A percentile compares a stretch with the other conserved stretches of the same genome.
phyloP scores from a whole-genome alignment of 2,113 vertebrate genomes.

The Trogon melanurus region DNA sequence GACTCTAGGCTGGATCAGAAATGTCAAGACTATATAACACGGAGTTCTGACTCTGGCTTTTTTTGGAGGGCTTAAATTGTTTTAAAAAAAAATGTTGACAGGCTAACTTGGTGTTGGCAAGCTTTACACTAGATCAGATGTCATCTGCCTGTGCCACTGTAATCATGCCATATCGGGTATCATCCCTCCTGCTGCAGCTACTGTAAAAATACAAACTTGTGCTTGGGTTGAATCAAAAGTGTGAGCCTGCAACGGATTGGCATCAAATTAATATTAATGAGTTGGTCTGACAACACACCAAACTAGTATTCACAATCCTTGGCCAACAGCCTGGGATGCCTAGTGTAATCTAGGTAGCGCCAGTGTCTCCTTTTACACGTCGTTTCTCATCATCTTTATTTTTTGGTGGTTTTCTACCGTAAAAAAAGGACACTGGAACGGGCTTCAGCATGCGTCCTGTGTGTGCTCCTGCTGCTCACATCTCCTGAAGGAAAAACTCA shows the following conservation, averaged over 20 bases:
- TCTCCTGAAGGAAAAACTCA: neutral
- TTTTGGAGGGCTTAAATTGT: neutral
- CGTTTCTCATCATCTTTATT: neutral
- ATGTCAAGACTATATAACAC: neutral
- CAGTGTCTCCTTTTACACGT: neutral
- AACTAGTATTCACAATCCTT: neutral
- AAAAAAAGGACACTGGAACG: neutral
- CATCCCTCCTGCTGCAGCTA: neutral
- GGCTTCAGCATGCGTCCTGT: neutral
- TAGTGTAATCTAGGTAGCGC: accelerated
- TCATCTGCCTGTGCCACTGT: neutral
- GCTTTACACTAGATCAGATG: neutral
- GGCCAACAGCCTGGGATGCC: neutral
- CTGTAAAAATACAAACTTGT: neutral
- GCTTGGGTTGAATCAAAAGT: neutral
- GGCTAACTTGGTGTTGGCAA: neutral
- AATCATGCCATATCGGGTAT: neutral
- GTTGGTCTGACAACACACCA: neutral
- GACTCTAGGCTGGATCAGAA: neutral
- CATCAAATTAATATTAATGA: neutral
- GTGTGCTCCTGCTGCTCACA: neutral
- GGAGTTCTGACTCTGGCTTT: neutral
- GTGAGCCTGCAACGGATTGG: neutral
- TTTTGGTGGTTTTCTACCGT: neutral
- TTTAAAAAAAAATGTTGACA: neutral